Percentiles rank a stretch among this genome's conserved stretches.
Conservation (phyloP, 2,113 vertebrate species). For the Elephas maximus region DNA sequence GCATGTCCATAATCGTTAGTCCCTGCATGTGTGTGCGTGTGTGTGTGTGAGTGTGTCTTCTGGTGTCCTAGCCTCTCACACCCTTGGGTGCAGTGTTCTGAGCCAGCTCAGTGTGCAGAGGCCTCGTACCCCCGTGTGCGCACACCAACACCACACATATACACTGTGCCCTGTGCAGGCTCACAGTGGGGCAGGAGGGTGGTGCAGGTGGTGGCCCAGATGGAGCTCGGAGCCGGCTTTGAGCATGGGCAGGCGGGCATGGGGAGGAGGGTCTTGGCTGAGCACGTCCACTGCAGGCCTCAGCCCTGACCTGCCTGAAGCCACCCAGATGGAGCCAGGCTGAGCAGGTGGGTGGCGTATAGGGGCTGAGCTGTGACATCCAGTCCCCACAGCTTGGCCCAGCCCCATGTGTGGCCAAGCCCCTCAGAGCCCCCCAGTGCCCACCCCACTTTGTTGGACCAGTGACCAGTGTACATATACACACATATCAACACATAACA, state of each 20-base stretch:
- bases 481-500: too few species aligned
- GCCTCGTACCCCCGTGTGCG: not conserved
- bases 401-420: slow-evolving; percentile 12
- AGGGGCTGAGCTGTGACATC: slow-evolving; percentile 42
- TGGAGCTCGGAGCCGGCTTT: not conserved
- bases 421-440: not conserved
- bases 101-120: not conserved
- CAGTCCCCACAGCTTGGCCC: slow-evolving; percentile 68
- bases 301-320: slow-evolving; percentile 71
- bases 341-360: slow-evolving; percentile 78
- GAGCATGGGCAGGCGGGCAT: not conserved
- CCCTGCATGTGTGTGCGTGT: not conserved
- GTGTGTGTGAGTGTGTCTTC: not conserved
- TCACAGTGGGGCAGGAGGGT: not conserved
- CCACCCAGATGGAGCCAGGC: slow-evolving; percentile 79
- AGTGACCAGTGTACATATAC: rapidly evolving
- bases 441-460: not conserved
- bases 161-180: not conserved
- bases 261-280: slow-evolving; percentile 78
- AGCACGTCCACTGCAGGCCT: slow-evolving; percentile 56
- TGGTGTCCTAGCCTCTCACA: not conserved
- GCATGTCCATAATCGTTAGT: not conserved
- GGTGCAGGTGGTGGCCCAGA: slow-evolving; percentile 82
- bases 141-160: not conserved
- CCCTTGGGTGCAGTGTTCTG: not conserved